phyloP scores from a whole-genome alignment of 2,888 invertebrate species.

The Himalopsyche kuldschensis region DNA sequence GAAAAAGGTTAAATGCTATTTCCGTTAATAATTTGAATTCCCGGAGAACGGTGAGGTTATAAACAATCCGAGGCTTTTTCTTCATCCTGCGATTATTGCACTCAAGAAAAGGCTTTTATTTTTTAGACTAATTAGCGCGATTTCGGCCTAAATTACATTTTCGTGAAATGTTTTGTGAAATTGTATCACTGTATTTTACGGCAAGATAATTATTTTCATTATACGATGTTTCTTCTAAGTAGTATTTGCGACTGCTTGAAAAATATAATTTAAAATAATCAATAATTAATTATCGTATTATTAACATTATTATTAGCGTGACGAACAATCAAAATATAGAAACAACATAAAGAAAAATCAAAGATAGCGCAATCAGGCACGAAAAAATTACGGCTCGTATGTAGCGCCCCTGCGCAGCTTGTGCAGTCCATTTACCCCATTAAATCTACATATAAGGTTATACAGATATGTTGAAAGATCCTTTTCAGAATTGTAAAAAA shows the following conservation, averaged over 20 bases:
- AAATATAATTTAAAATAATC: not conserved
- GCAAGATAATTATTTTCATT: not conserved
- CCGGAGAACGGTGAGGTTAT: constrained; percentile 4
- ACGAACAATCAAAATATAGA: too few relatives aligned
- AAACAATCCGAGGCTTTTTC: constrained; percentile 12
- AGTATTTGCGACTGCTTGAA: not conserved
- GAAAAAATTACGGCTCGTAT: too few relatives aligned
- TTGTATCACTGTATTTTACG: not conserved
- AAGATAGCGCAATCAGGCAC: too few relatives aligned
- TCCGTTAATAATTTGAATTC: not conserved
- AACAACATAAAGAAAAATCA: too few relatives aligned
- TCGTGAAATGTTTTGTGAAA: not conserved
- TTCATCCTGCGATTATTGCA: not conserved
- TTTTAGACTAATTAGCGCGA: constrained; percentile 17
- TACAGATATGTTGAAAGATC: too few relatives aligned
- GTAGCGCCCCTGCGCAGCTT: too few relatives aligned
- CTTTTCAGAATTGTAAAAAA: too few relatives aligned
- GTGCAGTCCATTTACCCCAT: too few relatives aligned
- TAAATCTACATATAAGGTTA: too few relatives aligned
- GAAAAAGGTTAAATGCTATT: not conserved
- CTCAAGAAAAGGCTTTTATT: not conserved
- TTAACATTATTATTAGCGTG: not conserved
- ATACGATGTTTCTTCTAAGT: not conserved
- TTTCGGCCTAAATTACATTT: constrained; percentile 16
- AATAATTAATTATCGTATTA: not conserved